Base-by-base conservation (phyloP, 1,140 invertebrate species). In the Zaprionus camerounensis region DNA sequence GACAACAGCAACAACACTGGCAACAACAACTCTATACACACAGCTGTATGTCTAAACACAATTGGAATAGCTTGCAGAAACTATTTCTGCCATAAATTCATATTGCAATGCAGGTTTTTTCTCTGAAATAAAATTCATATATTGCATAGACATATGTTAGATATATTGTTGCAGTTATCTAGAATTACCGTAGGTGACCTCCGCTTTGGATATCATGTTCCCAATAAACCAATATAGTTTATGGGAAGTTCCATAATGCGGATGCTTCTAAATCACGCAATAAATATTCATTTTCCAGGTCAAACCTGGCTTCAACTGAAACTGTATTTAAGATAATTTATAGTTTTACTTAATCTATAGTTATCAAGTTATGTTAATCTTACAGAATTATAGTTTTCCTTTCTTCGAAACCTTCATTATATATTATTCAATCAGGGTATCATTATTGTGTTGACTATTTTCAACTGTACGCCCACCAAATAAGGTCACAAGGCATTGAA, bases 61-160 rank as follows among this genome's bases (percentile, higher is more conserved):
- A 26, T 69, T 62, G 58, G 57, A 55, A 59, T 55, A 56, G 46
- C 49, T 57, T 17, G 36, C n/a, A 38, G 2, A 55, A 65, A 65
- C 44, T 53, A 61, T 53, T 68, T 44, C n/a, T 59, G 44, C 17
- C 28, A 67, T 59, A 72, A 72, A 72, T 72, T 44, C 55, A 61
- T 44, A 44, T 46, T 41, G 17, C 69, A 63, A 51, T 70, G 58
- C 57, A 55, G 15, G 20, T 24, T 51, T 51, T 38, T 55, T n/a
- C 26, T 38, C 12, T 36, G 49, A 49, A 31, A 15, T 22, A 62
- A 46, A 17, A 46, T 20, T 4, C 12, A 41, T 41, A 46, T 11
- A 41, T 46, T 46, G n/a, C 17, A 9, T 46, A 9, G 41, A 17
- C 41, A 46, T 51, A 51, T 51, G 46, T 51, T 51, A 22, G 17